phyloP scores from a whole-genome alignment of 2,113 vertebrate species.

The Lycaon pictus region DNA sequence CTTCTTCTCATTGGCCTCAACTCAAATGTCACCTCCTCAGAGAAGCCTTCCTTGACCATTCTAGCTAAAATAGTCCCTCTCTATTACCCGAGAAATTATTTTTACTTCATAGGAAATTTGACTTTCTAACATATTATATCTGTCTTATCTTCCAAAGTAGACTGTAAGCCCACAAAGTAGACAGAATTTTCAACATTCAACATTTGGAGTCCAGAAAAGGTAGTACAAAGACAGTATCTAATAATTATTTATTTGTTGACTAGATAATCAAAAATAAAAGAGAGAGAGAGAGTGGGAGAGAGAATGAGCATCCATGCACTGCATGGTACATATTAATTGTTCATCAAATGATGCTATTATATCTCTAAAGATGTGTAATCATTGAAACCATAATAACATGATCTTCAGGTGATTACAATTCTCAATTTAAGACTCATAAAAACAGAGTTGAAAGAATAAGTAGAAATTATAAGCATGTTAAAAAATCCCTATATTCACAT shows the following conservation, averaged over 20 bases:
- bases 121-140: not conserved
- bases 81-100: not conserved
- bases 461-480: not conserved
- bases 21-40: not conserved
- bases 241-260: not conserved
- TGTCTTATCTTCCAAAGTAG: not conserved
- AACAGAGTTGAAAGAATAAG: not conserved
- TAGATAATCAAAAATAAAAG: not conserved
- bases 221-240: not conserved
- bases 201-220: not conserved
- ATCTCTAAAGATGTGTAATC: not conserved
- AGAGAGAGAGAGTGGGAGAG: not conserved
- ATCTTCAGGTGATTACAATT: not conserved
- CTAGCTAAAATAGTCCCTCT: not conserved
- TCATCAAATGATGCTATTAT: not conserved
- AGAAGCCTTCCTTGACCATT: not conserved
- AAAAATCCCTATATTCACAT: not conserved
- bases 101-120: not conserved
- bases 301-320: not conserved
- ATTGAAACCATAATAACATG: not conserved
- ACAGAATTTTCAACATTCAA: not conserved
- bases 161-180: not conserved
- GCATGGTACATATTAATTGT: not conserved
- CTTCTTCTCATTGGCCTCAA: not conserved
- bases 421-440: not conserved